These are phyloP conservation scores for Lithobates sylvaticus DNA, from an alignment of 2,797 vertebrate genomes.

Conservation along the genomic window DNA sequence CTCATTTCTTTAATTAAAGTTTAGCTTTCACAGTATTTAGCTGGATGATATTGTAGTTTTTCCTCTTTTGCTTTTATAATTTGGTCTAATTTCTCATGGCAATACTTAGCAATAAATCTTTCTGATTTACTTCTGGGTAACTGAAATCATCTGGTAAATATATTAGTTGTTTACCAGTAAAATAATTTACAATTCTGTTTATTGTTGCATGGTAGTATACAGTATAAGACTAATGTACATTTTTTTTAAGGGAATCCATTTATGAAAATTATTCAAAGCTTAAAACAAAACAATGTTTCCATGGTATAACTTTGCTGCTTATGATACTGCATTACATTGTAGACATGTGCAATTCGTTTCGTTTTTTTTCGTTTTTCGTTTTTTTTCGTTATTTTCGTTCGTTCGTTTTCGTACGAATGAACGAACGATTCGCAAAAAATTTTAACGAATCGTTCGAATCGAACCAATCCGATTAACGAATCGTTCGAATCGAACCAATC, in stretches of 20 bases:
- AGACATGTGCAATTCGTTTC: too few species aligned
- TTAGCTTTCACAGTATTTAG: background rate
- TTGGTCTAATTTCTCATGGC: background rate
- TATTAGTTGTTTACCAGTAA: conserved; percentile 6
- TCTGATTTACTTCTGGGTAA: conserved; percentile 5
- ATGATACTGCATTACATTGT: background rate
- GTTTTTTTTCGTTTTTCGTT: too few species aligned
- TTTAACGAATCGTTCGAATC: too few species aligned
- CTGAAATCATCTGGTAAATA: background rate
- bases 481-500: too few species aligned
- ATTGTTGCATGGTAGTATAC: background rate
- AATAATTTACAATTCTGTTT: background rate
- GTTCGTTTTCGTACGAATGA: too few species aligned
- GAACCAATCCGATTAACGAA: too few species aligned
- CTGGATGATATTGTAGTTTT: background rate
- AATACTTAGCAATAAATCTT: conserved; percentile 1
- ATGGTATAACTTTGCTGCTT: background rate
- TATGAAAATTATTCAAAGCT: background rate
- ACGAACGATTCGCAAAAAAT: too few species aligned
- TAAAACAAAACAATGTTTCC: background rate
- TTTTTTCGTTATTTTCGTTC: too few species aligned
- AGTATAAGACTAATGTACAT: background rate
- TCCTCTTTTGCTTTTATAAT: conserved; percentile 7
- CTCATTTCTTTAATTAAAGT: background rate
- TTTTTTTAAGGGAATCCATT: background rate